Evolutionary conservation across 2,113 vertebrate species (phyloP).

Genomic region (Phoxinus phoxinus): DNA sequence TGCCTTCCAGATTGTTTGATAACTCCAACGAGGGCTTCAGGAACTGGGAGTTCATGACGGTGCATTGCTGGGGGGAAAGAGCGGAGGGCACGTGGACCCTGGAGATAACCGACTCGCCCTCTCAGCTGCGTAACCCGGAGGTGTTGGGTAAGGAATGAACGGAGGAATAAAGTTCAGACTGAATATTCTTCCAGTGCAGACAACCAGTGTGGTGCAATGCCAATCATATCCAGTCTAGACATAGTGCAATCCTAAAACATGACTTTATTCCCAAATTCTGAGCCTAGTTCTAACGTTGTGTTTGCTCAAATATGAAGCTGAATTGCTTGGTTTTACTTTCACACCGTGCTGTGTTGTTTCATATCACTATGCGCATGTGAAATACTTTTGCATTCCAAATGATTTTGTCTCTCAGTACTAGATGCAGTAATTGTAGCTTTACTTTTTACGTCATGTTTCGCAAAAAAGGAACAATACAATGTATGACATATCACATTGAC

Average conservation of each 20-base stretch:
- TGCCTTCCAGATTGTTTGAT: constrained; percentile 78
- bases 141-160: constrained; percentile 79
- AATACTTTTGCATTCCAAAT: too few species aligned
- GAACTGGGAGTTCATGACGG: constrained; percentile 95
- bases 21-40: constrained; percentile 88
- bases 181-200: not conserved
- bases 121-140: constrained; percentile 83
- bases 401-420: not conserved
- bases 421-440: not conserved
- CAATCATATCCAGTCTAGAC: not conserved
- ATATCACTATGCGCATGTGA: too few species aligned
- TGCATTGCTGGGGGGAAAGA: constrained; percentile 93
- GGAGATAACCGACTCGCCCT: constrained; percentile 84
- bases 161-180: not conserved
- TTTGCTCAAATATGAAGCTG: not conserved
- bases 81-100: constrained; percentile 87
- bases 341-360: not conserved
- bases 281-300: not conserved
- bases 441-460: not conserved
- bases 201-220: not conserved
- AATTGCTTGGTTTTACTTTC: not conserved
- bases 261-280: not conserved
- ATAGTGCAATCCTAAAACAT: not conserved
- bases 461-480: not conserved
- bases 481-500: not conserved